Conservation (phyloP, 2,797 vertebrate genomes). For the Argya squamiceps region DNA sequence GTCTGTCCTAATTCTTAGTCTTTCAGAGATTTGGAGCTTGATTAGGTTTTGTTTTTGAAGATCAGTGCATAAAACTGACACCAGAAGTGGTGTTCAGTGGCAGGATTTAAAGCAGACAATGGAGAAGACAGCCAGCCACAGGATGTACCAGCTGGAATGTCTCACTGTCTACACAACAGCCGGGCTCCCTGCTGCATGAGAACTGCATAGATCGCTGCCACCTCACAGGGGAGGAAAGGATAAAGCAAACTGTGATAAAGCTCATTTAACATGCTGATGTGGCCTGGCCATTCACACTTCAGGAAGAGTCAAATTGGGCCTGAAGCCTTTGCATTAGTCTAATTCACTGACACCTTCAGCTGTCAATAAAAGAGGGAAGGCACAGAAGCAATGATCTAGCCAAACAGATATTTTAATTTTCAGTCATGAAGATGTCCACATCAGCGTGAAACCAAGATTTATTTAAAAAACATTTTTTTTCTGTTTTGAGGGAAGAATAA, state of each 20-base stretch:
- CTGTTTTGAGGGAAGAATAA: background rate
- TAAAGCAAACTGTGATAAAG: background rate
- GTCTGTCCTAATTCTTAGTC: background rate
- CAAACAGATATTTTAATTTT: background rate
- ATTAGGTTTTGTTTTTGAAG: background rate
- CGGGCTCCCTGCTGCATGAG: background rate
- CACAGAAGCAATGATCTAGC: background rate
- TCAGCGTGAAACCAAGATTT: fast-evolving
- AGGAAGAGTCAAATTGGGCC: background rate
- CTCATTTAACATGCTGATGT: background rate
- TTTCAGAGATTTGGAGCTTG: background rate
- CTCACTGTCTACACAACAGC: background rate
- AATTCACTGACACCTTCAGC: background rate
- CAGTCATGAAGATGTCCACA: background rate
- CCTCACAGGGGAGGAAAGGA: background rate
- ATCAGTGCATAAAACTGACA: background rate
- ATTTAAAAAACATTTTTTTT: background rate
- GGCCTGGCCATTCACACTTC: background rate
- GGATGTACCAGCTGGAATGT: background rate
- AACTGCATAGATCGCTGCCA: background rate
- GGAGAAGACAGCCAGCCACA: background rate
- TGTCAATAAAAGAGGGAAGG: background rate
- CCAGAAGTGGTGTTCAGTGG: background rate
- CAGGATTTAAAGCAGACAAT: background rate
- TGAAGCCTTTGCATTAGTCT: background rate